phyloP scores from a whole-genome alignment of 2,797 vertebrate genomes.

The Ctenosaura bakeri region DNA sequence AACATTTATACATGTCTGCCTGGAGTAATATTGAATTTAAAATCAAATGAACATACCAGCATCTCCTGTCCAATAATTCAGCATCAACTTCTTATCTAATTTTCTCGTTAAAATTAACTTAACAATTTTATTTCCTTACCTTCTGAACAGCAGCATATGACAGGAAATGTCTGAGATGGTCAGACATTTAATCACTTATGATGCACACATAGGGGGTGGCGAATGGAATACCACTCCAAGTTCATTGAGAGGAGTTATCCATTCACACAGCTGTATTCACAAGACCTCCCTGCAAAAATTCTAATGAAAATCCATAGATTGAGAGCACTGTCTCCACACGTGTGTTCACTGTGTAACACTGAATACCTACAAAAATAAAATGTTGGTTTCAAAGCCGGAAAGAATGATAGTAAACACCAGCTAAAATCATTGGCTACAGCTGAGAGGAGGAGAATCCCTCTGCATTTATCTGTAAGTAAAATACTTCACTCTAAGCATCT shows the following conservation, averaged over 20 bases:
- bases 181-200: neutral
- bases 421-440: neutral
- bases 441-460: neutral
- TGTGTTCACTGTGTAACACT: neutral
- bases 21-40: neutral
- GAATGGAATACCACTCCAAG: neutral
- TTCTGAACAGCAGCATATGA: slow-evolving; percentile 41
- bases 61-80: slow-evolving; percentile 24
- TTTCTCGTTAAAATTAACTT: slow-evolving; percentile 10
- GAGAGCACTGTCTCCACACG: neutral
- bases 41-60: neutral
- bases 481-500: neutral
- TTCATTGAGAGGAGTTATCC: neutral
- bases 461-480: neutral
- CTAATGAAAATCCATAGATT: neutral
- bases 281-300: neutral
- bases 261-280: too few relatives aligned
- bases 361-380: neutral
- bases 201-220: neutral
- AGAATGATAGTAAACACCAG: neutral
- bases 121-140: slow-evolving; percentile 32
- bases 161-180: neutral
- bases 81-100: neutral
- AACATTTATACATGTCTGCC: slow-evolving; percentile 39
- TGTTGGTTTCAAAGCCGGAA: slow-evolving; percentile 20